These are phyloP conservation scores for Pseudeuparius sepicola DNA, from an alignment of 2,888 invertebrate species.

Conservation along the genomic window DNA sequence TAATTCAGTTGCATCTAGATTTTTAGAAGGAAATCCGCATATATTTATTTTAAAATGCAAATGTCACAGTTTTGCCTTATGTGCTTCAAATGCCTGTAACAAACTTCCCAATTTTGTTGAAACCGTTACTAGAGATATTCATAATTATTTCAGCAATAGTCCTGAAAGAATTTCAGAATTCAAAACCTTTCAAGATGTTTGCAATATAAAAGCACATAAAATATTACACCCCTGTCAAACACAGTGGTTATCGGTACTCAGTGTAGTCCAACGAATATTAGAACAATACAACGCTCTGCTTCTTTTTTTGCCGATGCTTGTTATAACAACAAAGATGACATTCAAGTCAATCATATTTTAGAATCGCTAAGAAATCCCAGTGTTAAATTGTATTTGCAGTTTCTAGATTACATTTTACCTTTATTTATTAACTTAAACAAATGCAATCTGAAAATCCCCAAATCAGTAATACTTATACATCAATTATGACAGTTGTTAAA, in stretches of 20 bases:
- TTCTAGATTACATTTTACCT: slow-evolving; percentile 15
- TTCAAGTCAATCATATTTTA: slow-evolving; percentile 10
- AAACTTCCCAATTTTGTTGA: slow-evolving; percentile 13
- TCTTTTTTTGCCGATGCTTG: slow-evolving; percentile 15
- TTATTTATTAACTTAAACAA: slow-evolving; percentile 15
- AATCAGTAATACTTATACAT: slow-evolving; percentile 14
- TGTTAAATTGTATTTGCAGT: slow-evolving; percentile 11
- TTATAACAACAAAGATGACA: slow-evolving; percentile 4
- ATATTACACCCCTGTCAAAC: slow-evolving; percentile 15
- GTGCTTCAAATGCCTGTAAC: slow-evolving; percentile 21
- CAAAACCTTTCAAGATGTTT: slow-evolving; percentile 16
- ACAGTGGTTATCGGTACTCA: slow-evolving; percentile 15
- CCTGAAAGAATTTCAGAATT: slow-evolving; percentile 11
- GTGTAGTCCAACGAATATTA: slow-evolving; percentile 13
- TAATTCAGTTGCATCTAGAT: slow-evolving; percentile 11
- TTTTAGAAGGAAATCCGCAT: slow-evolving; percentile 9
- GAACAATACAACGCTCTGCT: slow-evolving; percentile 15
- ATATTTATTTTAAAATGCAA: slow-evolving; percentile 13
- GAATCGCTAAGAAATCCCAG: slow-evolving; percentile 8
- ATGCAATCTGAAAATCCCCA: slow-evolving; percentile 19
- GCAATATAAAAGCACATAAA: slow-evolving; percentile 15
- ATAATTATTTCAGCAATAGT: slow-evolving; percentile 15
- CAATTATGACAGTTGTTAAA: slow-evolving; percentile 12
- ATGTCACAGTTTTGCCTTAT: slow-evolving; percentile 20
- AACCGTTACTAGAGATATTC: slow-evolving; percentile 12